Evolutionary conservation across 2,113 vertebrate species (phyloP).

Genomic region (Cyanistes caeruleus): DNA sequence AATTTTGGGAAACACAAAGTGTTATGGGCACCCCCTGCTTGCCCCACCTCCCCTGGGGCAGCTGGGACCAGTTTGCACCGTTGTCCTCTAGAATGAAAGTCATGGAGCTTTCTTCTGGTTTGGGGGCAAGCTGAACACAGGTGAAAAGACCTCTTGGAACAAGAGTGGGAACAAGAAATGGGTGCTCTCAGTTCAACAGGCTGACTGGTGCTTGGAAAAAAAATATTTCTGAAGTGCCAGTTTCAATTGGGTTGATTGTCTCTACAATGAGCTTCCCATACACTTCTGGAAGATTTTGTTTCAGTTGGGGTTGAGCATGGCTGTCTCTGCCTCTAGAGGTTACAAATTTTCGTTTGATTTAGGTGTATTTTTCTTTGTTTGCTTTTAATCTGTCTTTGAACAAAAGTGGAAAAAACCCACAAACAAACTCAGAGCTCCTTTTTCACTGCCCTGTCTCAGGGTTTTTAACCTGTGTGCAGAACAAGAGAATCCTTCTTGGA

Average conservation of each 20-base stretch:
- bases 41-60: background rate
- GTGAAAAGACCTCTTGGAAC: accelerated
- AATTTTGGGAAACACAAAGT: background rate
- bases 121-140: accelerated
- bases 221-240: background rate
- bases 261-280: background rate
- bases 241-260: accelerated
- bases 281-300: background rate
- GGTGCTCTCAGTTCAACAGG: accelerated
- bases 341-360: background rate
- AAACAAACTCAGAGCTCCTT: background rate
- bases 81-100: background rate
- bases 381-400: background rate
- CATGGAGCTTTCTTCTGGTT: accelerated
- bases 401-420: background rate
- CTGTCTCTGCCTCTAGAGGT: background rate
- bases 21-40: accelerated
- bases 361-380: background rate
- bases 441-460: background rate
- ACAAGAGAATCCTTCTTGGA: background rate
- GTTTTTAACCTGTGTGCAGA: background rate
- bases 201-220: background rate
- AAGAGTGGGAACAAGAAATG: too few relatives aligned
- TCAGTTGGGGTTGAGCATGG: background rate
- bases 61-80: background rate